Evolutionary conservation across 2,797 vertebrate genomes (phyloP).

Genomic region (Agapornis canus): DNA sequence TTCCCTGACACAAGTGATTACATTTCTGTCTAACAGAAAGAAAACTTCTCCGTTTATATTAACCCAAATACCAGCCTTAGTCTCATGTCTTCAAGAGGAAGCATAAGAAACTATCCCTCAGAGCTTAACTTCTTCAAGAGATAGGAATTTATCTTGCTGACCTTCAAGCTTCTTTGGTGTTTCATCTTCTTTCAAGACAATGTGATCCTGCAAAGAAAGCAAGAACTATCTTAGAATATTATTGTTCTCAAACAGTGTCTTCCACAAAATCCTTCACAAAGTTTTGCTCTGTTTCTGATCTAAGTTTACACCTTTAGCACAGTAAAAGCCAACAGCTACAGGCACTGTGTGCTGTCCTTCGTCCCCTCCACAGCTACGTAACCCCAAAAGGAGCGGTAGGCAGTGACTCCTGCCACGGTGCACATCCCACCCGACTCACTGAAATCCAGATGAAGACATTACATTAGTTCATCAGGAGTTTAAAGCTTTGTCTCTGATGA

Average conservation of each 20-base stretch:
- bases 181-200: conserved; percentile 71
- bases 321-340: neutral
- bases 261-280: neutral
- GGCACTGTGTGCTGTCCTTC: neutral
- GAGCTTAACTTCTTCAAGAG: neutral
- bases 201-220: conserved; percentile 74
- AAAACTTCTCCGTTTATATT: neutral
- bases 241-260: neutral
- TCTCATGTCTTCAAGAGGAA: neutral
- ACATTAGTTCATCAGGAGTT: neutral
- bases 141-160: conserved; percentile 28
- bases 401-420: neutral
- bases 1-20: neutral
- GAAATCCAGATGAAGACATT: neutral
- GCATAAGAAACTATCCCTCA: neutral
- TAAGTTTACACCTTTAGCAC: neutral
- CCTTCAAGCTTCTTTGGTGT: conserved; percentile 45
- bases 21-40: neutral
- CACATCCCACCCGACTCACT: neutral
- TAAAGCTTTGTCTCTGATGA: neutral
- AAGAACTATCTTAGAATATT: neutral
- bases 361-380: neutral
- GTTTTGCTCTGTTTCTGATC: neutral
- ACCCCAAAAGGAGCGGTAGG: neutral
- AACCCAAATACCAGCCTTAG: neutral